These are phyloP conservation scores for Enteromius afrohamiltoni DNA, from an alignment of 2,797 vertebrate genomes.

Conservation along the genomic window DNA sequence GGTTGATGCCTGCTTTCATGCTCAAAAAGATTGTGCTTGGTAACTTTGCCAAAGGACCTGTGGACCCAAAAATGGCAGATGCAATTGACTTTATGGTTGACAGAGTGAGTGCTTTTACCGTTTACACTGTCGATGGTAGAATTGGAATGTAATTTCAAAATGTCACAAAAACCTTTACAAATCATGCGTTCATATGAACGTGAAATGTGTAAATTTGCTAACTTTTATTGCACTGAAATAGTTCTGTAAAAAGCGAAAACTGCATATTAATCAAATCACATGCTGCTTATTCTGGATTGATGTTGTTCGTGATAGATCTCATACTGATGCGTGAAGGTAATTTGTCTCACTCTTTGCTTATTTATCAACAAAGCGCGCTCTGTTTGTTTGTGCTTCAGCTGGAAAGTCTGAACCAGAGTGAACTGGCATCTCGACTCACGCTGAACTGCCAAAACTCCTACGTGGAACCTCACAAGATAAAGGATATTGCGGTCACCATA, in stretches of 20 bases:
- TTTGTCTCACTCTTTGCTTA: conserved; percentile 12
- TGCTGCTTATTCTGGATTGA: background rate
- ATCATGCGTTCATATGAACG: no score
- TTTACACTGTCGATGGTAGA: background rate
- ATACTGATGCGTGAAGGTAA: conserved; percentile 18
- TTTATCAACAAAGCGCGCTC: conserved; percentile 11
- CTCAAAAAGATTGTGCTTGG: conserved; percentile 98
- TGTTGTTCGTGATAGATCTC: background rate
- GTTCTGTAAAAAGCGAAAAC: background rate
- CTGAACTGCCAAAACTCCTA: conserved; percentile 99
- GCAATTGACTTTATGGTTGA: conserved; percentile 99
- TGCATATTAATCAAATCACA: background rate
- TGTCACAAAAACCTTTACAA: background rate
- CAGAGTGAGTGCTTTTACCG: conserved; percentile 79
- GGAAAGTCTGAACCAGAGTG: conserved; percentile 94
- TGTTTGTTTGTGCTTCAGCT: conserved; percentile 76
- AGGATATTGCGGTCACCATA: conserved; percentile 93
- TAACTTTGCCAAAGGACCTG: conserved; percentile 95
- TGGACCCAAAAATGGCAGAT: conserved; percentile 95
- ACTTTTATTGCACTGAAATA: background rate
- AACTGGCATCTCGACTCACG: conserved; percentile 93
- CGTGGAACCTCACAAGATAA: conserved; percentile 97
- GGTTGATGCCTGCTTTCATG: conserved; percentile 98
- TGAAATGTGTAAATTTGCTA: background rate
- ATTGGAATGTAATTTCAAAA: background rate